Conservation (phyloP, 2,797 vertebrate species). For the Galago senegalensis region DNA sequence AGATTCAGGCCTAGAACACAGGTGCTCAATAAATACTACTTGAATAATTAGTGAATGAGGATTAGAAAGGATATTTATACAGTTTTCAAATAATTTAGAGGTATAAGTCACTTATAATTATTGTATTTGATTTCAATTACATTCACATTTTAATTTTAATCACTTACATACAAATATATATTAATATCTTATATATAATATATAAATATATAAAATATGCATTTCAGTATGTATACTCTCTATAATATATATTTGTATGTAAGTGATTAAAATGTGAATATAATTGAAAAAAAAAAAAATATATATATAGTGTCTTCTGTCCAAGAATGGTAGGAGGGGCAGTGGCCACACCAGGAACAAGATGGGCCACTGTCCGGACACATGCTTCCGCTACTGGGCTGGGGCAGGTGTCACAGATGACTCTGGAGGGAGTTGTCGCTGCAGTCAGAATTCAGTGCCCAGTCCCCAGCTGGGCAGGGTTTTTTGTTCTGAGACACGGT, state of each 20-base stretch:
- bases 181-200: not conserved
- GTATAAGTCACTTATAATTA: not conserved
- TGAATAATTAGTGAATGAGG: not conserved
- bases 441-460: not conserved
- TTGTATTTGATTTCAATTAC: not conserved
- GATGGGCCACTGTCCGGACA: not conserved
- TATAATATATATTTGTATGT: not conserved
- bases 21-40: not conserved
- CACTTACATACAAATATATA: not conserved
- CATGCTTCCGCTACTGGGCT: rapidly evolving
- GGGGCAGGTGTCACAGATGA: not conserved
- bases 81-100: not conserved
- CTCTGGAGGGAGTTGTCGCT: not conserved
- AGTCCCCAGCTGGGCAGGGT: conserved; percentile 86
- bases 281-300: not conserved
- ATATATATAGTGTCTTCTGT: not conserved
- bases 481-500: conserved; percentile 95
- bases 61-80: not conserved
- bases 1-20: not conserved
- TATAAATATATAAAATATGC: not conserved
- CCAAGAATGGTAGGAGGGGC: not conserved
- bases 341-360: not conserved
- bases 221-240: not conserved
- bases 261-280: not conserved
- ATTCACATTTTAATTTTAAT: not conserved